phyloP scores from a whole-genome alignment of 2,113 vertebrate genomes.

The Bos indicus region DNA sequence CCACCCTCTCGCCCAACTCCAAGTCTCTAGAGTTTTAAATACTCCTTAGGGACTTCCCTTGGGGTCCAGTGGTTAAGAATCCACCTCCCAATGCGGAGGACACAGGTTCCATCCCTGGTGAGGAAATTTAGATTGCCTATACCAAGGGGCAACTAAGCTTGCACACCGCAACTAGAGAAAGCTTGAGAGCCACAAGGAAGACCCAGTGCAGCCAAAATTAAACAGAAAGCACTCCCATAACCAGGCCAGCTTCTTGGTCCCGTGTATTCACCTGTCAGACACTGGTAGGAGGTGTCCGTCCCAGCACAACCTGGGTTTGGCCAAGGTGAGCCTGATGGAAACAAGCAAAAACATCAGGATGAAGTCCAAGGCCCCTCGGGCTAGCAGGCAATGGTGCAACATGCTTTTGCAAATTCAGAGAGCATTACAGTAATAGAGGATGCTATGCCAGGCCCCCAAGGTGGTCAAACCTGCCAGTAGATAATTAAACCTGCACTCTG shows the following conservation, averaged over 20 bases:
- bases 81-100: background rate
- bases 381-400: fast-evolving
- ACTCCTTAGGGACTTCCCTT: background rate
- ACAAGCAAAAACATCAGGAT: background rate
- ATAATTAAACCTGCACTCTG: fast-evolving
- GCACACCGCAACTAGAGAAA: background rate
- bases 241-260: background rate
- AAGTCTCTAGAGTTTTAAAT: background rate
- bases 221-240: background rate
- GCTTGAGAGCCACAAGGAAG: background rate
- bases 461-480: fast-evolving
- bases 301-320: background rate
- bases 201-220: background rate
- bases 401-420: background rate
- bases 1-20: background rate
- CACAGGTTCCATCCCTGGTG: background rate
- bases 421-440: background rate
- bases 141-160: background rate
- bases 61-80: background rate
- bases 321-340: background rate
- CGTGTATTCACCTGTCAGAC: fast-evolving
- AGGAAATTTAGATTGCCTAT: background rate
- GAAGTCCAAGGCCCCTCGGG: background rate
- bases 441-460: background rate
- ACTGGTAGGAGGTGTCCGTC: background rate